Evolutionary conservation across 2,888 invertebrate genomes (phyloP).

Genomic region (Dasysyrphus albostriatus): DNA sequence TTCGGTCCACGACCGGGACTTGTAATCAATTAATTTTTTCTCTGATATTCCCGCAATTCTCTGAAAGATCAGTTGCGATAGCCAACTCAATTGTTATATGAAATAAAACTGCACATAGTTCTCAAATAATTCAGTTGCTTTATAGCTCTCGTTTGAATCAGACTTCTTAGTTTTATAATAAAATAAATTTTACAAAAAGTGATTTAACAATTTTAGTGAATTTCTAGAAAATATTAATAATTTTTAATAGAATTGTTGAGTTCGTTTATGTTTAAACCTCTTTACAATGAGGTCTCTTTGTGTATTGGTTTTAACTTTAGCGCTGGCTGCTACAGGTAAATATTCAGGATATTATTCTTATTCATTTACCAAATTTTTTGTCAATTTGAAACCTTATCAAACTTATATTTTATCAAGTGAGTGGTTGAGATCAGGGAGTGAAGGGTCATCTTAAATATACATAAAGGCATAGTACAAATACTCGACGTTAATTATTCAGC

Average conservation of each 20-base stretch:
- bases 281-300: slow-evolving; percentile 52
- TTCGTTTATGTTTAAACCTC: not conserved
- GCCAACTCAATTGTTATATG: slow-evolving; percentile 12
- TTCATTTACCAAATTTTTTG: not conserved
- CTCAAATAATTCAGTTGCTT: slow-evolving; percentile 51
- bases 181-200: not conserved
- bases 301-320: slow-evolving; percentile 46
- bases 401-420: not conserved
- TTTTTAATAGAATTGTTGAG: slow-evolving; percentile 10
- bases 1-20: slow-evolving; percentile 23
- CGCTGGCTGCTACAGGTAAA: slow-evolving; percentile 56
- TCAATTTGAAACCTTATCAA: not conserved
- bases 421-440: not conserved
- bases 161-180: slow-evolving; percentile 11
- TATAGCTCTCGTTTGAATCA: slow-evolving; percentile 55
- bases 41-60: slow-evolving; percentile 39
- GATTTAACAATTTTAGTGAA: not conserved
- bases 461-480: slow-evolving; percentile 5
- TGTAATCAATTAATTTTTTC: slow-evolving; percentile 15
- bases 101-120: slow-evolving; percentile 29
- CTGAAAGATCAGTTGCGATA: slow-evolving; percentile 21
- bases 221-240: not conserved
- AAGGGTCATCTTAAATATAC: not conserved
- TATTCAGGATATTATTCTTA: not conserved
- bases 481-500: not conserved